A percentile compares a stretch with the other conserved stretches of the same genome.
These are phyloP conservation scores for Coelopa pilipes DNA, from an alignment of 2,888 invertebrate genomes.

Conservation along the genomic window DNA sequence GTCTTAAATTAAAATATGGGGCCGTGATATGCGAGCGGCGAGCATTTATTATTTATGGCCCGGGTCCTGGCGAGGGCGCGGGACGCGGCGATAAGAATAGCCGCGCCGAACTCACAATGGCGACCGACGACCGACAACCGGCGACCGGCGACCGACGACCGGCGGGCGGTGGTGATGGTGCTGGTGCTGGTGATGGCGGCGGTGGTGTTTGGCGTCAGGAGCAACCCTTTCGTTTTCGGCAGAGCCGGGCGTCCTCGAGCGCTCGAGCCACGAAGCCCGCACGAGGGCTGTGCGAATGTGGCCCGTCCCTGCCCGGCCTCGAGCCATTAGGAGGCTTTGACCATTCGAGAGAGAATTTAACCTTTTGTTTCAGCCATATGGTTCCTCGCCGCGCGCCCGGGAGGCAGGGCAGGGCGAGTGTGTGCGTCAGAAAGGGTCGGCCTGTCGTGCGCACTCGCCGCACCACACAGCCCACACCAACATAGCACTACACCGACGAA, in stretches of 20 bases:
- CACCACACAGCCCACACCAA: no score
- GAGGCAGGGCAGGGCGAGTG: neutral
- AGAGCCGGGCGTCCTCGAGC: neutral
- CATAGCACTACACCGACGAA: no score
- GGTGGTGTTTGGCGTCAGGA: neutral
- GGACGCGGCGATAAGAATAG: conserved; percentile 15
- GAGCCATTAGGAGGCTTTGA: conserved; percentile 23
- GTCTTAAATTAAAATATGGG: conserved; percentile 19
- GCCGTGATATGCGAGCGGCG: neutral
- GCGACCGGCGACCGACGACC: neutral
- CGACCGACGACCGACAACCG: neutral
- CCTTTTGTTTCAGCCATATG: conserved; percentile 24
- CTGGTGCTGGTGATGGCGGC: neutral
- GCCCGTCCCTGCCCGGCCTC: neutral
- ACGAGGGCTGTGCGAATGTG: neutral
- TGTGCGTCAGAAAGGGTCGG: neutral
- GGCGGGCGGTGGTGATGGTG: neutral
- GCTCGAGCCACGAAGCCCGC: neutral
- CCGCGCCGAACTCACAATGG: conserved; percentile 5
- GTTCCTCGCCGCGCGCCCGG: neutral
- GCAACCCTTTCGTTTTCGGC: conserved; percentile 11
- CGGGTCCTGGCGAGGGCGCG: neutral
- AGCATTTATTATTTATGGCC: conserved; percentile 17
- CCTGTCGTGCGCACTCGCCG: neutral
- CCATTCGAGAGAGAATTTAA: conserved; percentile 22